Evolutionary conservation across 2,113 vertebrate species (phyloP).

Genomic region (Rallus limicola): DNA sequence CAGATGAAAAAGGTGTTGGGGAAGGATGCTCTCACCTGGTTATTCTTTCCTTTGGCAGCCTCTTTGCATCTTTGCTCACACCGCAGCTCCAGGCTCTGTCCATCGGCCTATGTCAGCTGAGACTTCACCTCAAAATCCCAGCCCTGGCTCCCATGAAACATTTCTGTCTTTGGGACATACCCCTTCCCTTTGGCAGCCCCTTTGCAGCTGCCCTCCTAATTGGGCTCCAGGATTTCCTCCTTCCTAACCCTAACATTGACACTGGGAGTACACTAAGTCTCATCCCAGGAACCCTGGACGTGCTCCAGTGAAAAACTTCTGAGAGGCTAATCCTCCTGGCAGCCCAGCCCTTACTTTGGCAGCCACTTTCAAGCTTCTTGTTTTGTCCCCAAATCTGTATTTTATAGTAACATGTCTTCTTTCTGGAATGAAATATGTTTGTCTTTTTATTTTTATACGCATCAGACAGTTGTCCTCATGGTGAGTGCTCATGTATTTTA

Average conservation of each 20-base stretch:
- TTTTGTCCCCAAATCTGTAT: not conserved
- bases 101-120: not conserved
- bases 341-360: not conserved
- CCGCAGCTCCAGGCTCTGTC: not conserved
- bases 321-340: not conserved
- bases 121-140: not conserved
- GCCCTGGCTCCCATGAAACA: not conserved
- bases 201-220: not conserved
- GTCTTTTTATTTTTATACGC: not conserved
- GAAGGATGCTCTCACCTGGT: not conserved
- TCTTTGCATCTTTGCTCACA: not conserved
- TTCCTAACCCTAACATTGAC: not conserved
- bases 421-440: not conserved
- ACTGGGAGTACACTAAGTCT: not conserved
- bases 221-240: not conserved
- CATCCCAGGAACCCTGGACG: not conserved
- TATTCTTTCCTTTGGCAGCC: not conserved
- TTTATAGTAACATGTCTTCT: not conserved
- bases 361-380: not conserved
- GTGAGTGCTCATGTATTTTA: not conserved
- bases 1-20: not conserved
- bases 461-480: not conserved
- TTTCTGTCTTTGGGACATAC: rapidly evolving
- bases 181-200: not conserved
- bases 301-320: not conserved